These are phyloP conservation scores for Drosophila virilis DNA, from an alignment of 1,140 invertebrate species.

Conservation along the genomic window DNA sequence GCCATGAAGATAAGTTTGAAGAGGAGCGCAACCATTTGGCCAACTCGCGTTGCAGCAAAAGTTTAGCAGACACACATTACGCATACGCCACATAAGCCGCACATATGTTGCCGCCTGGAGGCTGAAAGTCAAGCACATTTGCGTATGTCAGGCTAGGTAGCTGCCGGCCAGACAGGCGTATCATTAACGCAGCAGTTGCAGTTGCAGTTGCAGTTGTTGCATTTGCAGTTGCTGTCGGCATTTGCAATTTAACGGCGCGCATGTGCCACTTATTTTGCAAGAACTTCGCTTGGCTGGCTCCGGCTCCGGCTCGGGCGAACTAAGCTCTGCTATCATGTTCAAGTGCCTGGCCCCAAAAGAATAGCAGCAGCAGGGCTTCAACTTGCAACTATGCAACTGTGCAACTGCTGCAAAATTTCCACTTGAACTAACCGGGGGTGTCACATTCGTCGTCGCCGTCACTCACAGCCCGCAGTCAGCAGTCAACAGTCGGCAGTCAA, in stretches of 20 bases:
- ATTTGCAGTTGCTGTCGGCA: slow-evolving; percentile 33
- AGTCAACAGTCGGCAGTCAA: slow-evolving; percentile 34
- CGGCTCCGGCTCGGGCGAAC: slow-evolving; percentile 10
- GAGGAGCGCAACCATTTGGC: background rate
- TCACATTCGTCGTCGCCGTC: slow-evolving; percentile 61
- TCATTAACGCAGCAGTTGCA: slow-evolving; percentile 64
- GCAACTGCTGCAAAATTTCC: slow-evolving; percentile 56
- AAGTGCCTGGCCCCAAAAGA: slow-evolving; percentile 77
- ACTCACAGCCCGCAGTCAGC: slow-evolving; percentile 49
- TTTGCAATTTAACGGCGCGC: slow-evolving; percentile 73
- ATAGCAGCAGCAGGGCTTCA: slow-evolving; percentile 66
- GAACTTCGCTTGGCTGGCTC: slow-evolving; percentile 64
- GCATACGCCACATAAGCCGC: slow-evolving; percentile 68
- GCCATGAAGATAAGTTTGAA: slow-evolving; percentile 4
- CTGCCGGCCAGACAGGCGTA: slow-evolving; percentile 67
- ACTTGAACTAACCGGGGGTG: slow-evolving; percentile 69
- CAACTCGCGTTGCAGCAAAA: slow-evolving; percentile 2
- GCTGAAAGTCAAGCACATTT: slow-evolving; percentile 47
- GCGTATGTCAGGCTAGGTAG: slow-evolving; percentile 50
- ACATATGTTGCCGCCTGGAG: slow-evolving; percentile 19
- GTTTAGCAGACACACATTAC: slow-evolving; percentile 50
- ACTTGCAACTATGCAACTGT: slow-evolving; percentile 27
- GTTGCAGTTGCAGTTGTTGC: slow-evolving; percentile 3
- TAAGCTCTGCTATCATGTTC: slow-evolving; percentile 80
- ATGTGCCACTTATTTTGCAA: slow-evolving; percentile 79